Evolutionary conservation across 2,888 invertebrate species (phyloP).

Genomic region (Drosophila kuntzei): DNA sequence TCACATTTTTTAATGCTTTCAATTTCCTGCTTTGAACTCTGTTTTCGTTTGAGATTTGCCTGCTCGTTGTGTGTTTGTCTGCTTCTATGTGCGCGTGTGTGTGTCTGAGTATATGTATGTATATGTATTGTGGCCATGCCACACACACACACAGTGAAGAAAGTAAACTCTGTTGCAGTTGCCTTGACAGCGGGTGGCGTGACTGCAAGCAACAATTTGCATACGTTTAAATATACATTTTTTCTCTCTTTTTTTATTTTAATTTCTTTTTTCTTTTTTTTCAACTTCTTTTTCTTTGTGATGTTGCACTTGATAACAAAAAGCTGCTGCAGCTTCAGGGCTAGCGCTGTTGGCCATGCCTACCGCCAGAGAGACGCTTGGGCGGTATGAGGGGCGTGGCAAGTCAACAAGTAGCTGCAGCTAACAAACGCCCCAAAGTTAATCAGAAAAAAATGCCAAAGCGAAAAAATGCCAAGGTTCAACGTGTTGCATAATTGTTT

Average conservation of each 20-base stretch:
- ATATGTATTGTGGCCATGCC: slow-evolving; percentile 11
- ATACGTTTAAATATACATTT: slow-evolving; percentile 48
- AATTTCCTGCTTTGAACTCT: slow-evolving; percentile 77
- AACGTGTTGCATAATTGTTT: slow-evolving; percentile 47
- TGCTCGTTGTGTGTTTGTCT: slow-evolving; percentile 34
- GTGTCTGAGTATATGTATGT: slow-evolving; percentile 1
- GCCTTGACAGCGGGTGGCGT: slow-evolving; percentile 45
- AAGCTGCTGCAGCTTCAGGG: slow-evolving; percentile 11
- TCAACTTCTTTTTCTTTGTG: slow-evolving; percentile 25
- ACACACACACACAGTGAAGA: background rate
- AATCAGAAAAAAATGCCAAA: slow-evolving; percentile 42
- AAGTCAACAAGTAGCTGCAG: slow-evolving; percentile 33
- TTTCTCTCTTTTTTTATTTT: slow-evolving; percentile 16
- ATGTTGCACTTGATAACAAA: slow-evolving; percentile 49
- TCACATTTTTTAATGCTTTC: slow-evolving; percentile 45
- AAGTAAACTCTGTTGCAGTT: slow-evolving; percentile 47
- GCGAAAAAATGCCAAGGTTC: slow-evolving; percentile 32
- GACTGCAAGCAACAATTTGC: slow-evolving; percentile 66
- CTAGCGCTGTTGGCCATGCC: slow-evolving; percentile 18
- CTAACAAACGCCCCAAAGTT: slow-evolving; percentile 25
- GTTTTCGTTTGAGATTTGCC: slow-evolving; percentile 60
- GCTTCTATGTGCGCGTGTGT: background rate
- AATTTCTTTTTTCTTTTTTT: slow-evolving; percentile 11
- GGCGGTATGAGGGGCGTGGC: background rate
- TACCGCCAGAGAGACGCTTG: background rate